phyloP scores from a whole-genome alignment of 2,113 vertebrate genomes.

The Ranitomeya imitator region DNA sequence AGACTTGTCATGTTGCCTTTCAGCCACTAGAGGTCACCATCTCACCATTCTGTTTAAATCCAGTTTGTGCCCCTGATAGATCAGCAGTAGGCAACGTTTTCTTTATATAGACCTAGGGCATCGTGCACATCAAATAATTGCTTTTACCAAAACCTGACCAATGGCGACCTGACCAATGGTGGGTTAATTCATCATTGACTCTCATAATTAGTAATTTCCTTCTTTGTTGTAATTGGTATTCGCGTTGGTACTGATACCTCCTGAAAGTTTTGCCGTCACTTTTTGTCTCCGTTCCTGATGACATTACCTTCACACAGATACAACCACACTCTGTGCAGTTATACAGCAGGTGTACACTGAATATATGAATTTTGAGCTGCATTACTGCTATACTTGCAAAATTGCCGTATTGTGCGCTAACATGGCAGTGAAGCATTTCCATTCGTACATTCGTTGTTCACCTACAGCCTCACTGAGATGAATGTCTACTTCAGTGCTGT shows the following conservation, averaged over 20 bases:
- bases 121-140: background rate
- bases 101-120: background rate
- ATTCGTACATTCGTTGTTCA: too few species aligned
- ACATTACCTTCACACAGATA: background rate
- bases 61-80: background rate
- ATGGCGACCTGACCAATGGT: background rate
- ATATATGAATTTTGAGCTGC: too few species aligned
- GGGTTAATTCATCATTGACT: background rate
- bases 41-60: background rate
- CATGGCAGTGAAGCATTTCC: too few species aligned
- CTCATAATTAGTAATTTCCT: background rate
- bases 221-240: background rate
- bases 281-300: background rate
- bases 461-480: too few species aligned
- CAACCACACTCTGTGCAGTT: too few species aligned
- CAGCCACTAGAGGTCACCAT: slow-evolving; percentile 42
- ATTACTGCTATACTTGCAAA: too few species aligned
- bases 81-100: too few species aligned
- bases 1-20: background rate
- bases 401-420: too few species aligned
- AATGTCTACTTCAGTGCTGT: too few species aligned
- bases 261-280: background rate
- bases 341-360: too few species aligned
- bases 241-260: background rate
- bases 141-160: background rate